Evolutionary conservation across 2,113 vertebrate species (phyloP).

Genomic region (Scomber scombrus): DNA sequence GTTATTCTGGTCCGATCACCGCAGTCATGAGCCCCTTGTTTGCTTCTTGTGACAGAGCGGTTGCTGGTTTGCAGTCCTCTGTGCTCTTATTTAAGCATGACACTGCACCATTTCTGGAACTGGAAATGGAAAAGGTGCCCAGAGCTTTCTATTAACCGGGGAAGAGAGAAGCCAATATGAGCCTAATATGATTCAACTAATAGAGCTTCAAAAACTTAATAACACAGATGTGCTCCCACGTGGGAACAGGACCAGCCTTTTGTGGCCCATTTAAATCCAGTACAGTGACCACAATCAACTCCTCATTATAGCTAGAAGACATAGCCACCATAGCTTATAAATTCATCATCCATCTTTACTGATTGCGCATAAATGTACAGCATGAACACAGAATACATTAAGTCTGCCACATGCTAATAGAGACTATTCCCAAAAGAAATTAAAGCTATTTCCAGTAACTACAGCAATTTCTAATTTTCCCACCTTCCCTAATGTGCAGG

Average conservation of each 20-base stretch:
- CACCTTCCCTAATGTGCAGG: slow-evolving; percentile 16
- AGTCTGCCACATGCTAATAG: background rate
- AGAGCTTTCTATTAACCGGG: slow-evolving; percentile 3
- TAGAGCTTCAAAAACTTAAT: slow-evolving; percentile 39
- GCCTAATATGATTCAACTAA: slow-evolving; percentile 31
- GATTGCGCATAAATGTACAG: background rate
- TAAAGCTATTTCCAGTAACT: slow-evolving; percentile 21
- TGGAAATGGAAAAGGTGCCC: background rate
- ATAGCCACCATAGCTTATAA: background rate
- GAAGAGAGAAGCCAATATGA: slow-evolving; percentile 32
- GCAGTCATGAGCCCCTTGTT: background rate
- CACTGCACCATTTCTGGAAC: slow-evolving; percentile 23
- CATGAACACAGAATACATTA: background rate
- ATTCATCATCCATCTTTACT: background rate
- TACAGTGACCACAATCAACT: slow-evolving; percentile 23
- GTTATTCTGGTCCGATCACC: background rate
- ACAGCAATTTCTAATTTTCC: slow-evolving; percentile 18
- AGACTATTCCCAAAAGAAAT: slow-evolving; percentile 40
- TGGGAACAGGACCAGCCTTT: slow-evolving; percentile 19
- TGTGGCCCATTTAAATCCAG: background rate
- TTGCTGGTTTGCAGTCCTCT: slow-evolving; percentile 6
- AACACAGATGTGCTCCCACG: slow-evolving; percentile 33
- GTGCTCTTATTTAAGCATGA: slow-evolving; percentile 11
- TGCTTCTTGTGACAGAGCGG: background rate
- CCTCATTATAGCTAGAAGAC: slow-evolving; percentile 9